Evolutionary conservation across 1,140 invertebrate genomes (phyloP), one percentile per base, ranked within the genome.

Genomic region (Amyelois transitella): DNA sequence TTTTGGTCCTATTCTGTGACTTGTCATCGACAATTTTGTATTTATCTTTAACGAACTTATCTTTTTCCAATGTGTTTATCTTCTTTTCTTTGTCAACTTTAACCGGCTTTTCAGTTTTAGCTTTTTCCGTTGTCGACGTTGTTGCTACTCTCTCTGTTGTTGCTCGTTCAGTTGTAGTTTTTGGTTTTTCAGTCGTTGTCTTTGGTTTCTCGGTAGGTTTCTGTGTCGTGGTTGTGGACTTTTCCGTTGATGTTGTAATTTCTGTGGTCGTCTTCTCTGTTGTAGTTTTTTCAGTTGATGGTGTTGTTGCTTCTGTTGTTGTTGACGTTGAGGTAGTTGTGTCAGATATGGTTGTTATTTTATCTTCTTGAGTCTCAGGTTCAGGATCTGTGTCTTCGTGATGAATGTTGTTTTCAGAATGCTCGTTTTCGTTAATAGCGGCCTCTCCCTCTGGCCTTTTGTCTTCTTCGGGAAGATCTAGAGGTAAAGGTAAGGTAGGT

Each of bases 71-170:
- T 6, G 55, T 55, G 0, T 84, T 79, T 64, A 85, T 86, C 50
- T 84, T 82, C 60, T 85, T 83, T 19, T 84, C 76, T 53, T 77
- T 77, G 18, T 82, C 77, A 20, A 50, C 49, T 67, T 81, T 81
- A 0, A 62, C 43, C 6, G 73, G 77, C 58, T 78, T 80, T 48
- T 82, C 80, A 53, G 67, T 76, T 59, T 77, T 77, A 1, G 60
- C 20, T 51, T 72, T 77, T 52, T 77, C 69, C 8, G 76, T 81
- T 28, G 73, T 69, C 14, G 53, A 62, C 54, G 49, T 58, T 47
- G 45, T 68, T 61, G 55, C 62, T 18, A 28, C 64, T 60, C 61
- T 71, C 63, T 55, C 55, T 32, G 71, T 68, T 5, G 65, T 73
- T 24, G 61, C 62, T 28, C 60, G 55, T 45, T 59, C 12, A 6